These are phyloP conservation scores for Neoseiulus cucumeris DNA, from an alignment of 1,140 invertebrate species.

Conservation along the genomic window DNA sequence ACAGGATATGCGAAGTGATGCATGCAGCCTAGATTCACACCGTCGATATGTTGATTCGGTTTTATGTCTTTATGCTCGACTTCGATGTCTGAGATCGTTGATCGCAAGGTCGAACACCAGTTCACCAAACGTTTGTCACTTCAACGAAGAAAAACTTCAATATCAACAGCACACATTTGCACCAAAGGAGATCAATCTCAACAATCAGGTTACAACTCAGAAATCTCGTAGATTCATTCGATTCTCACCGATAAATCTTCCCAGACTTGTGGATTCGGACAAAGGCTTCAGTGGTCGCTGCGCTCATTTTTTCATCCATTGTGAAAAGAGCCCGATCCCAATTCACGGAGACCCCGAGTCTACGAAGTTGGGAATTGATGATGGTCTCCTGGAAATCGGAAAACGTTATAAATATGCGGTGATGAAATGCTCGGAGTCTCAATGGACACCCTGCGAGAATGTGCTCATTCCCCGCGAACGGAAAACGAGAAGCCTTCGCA, in stretches of 20 bases:
- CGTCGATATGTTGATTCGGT: constrained; percentile 55
- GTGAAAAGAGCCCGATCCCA: constrained; percentile 85
- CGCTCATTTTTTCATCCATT: constrained; percentile 69
- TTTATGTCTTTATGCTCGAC: constrained; percentile 70
- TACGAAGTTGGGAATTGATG: constrained; percentile 47
- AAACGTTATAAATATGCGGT: no score
- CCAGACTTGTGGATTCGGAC: constrained; percentile 70
- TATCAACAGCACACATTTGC: no score
- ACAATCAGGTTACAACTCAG: no score
- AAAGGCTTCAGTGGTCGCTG: constrained; percentile 84
- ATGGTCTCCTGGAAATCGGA: neutral
- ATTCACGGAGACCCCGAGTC: constrained; percentile 76
- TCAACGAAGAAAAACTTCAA: neutral
- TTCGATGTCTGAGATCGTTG: constrained; percentile 96
- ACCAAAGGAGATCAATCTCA: no score
- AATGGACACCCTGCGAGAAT: no score
- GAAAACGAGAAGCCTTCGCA: no score
- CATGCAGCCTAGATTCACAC: constrained; percentile 83
- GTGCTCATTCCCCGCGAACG: no score
- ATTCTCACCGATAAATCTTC: constrained; percentile 60
- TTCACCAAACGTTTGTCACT: constrained; percentile 70
- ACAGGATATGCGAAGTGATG: constrained; percentile 79
- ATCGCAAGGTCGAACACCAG: constrained; percentile 90
- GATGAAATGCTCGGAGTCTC: no score
- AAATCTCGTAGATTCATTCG: no score